These are phyloP conservation scores for Drosophila mulleri DNA, from an alignment of 2,888 invertebrate genomes.

Conservation along the genomic window DNA sequence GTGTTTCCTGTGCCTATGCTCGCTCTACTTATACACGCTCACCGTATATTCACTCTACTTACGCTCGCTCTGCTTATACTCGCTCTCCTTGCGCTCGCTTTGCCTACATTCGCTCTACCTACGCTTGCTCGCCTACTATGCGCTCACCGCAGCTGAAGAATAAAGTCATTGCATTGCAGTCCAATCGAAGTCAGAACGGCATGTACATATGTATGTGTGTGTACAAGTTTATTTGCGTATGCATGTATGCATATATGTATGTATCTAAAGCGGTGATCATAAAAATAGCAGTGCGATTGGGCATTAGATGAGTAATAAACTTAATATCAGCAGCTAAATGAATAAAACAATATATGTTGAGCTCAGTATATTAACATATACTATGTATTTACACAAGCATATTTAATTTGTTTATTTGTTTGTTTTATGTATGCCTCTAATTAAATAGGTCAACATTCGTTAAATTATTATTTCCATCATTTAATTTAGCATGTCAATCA, in stretches of 20 bases:
- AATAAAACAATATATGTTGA: too few species aligned
- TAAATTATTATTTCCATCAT: too few species aligned
- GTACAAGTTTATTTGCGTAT: background rate
- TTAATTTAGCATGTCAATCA: background rate
- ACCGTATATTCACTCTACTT: background rate
- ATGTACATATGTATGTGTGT: background rate
- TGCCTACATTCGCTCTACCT: too few species aligned
- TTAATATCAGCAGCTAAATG: too few species aligned
- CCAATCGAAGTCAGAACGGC: background rate
- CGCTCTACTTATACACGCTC: background rate
- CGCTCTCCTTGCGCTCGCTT: too few species aligned
- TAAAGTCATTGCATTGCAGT: background rate
- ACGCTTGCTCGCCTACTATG: background rate
- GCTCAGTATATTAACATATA: background rate
- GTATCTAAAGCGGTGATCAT: background rate
- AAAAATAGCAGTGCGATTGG: too few species aligned
- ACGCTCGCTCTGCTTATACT: too few species aligned
- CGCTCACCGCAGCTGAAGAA: background rate
- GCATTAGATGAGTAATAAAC: too few species aligned
- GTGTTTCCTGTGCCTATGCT: background rate
- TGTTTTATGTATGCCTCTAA: too few species aligned
- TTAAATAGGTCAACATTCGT: too few species aligned
- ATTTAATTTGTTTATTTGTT: too few species aligned
- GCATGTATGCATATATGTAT: background rate
- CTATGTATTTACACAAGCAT: background rate